phyloP scores from a whole-genome alignment of 2,797 vertebrate species.

The Enteromius argenteus region DNA sequence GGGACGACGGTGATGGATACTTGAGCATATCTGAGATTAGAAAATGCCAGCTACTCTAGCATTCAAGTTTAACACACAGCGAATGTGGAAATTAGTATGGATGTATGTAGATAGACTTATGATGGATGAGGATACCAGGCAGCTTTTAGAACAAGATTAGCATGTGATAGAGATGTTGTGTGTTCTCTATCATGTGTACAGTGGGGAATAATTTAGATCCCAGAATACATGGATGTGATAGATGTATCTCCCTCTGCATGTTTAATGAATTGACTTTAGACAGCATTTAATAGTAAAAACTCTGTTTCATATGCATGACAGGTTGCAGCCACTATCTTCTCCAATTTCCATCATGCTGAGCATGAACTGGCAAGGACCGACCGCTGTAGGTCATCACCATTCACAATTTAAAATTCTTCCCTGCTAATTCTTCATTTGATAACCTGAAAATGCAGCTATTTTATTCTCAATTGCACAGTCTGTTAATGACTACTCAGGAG shows the following conservation, averaged over 20 bases:
- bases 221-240: conserved; percentile 46
- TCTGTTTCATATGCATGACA: conserved; percentile 52
- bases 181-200: conserved; percentile 26
- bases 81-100: not conserved
- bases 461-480: not conserved
- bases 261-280: conserved; percentile 56
- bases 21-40: not conserved
- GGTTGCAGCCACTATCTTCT: conserved; percentile 26
- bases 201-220: conserved; percentile 45
- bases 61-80: conserved; percentile 2
- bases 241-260: conserved; percentile 43
- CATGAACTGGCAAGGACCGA: conserved; percentile 25
- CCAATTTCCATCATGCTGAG: conserved; percentile 42
- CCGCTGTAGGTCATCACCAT: conserved; percentile 28
- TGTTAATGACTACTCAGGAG: conserved; percentile 6
- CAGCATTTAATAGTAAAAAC: conserved; percentile 13
- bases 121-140: conserved; percentile 31
- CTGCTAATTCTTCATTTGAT: conserved; percentile 16
- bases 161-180: conserved; percentile 10
- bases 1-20: not conserved
- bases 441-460: not conserved
- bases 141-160: conserved; percentile 29
- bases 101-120: conserved; percentile 42
- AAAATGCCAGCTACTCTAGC: conserved; percentile 2
- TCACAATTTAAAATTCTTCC: not conserved